These are phyloP conservation scores for Chromoteleia sp. DNA, from an alignment of 2,888 invertebrate species.

Conservation along the genomic window DNA sequence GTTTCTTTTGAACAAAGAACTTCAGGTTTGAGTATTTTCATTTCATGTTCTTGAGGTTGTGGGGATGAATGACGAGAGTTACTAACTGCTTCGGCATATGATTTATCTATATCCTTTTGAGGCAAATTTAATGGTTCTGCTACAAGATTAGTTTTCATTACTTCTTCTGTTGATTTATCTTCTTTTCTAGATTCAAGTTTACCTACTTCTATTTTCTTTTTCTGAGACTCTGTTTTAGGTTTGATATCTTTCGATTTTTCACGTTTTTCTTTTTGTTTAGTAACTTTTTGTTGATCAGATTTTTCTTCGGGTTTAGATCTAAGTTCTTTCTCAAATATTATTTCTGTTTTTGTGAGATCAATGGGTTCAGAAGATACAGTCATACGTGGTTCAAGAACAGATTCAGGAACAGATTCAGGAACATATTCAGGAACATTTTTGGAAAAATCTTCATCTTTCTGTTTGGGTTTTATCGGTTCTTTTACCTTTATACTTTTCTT, in stretches of 20 bases:
- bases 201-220: constrained; percentile 4
- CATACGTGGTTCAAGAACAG: too few species aligned
- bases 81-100: constrained; percentile 89
- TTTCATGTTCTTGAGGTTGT: constrained; percentile 81
- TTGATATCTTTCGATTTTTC: constrained; percentile 36
- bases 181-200: too few species aligned
- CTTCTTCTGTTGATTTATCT: too few species aligned
- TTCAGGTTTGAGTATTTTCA: constrained; percentile 72
- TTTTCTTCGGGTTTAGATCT: constrained; percentile 16
- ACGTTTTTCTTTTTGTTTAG: constrained; percentile 67
- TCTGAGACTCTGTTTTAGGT: too few species aligned
- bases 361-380: too few species aligned
- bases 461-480: not conserved
- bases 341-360: too few species aligned
- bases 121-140: constrained; percentile 18
- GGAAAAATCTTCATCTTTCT: not conserved
- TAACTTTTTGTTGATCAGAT: constrained; percentile 68
- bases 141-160: not conserved
- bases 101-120: constrained; percentile 84
- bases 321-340: not conserved
- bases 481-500: not conserved
- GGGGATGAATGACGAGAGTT: constrained; percentile 79
- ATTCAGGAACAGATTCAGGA: too few species aligned
- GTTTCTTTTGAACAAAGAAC: not conserved
- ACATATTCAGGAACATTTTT: too few species aligned